A percentile compares a stretch with the other conserved stretches of the same genome.
These are phyloP conservation scores for Anoplius nigerrimus DNA, from an alignment of 2,888 invertebrate genomes.

Conservation along the genomic window DNA sequence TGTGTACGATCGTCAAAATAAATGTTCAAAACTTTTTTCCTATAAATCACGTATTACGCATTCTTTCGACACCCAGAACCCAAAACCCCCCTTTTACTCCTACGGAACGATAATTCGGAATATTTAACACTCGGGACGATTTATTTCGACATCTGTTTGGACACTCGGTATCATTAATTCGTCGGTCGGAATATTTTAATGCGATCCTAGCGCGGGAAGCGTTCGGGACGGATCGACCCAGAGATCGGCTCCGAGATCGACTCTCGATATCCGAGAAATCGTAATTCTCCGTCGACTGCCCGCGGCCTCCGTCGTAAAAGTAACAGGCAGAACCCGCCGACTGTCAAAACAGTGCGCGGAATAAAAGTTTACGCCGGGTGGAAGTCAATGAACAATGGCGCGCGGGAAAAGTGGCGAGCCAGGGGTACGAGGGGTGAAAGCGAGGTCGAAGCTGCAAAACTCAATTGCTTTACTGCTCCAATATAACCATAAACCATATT, in stretches of 20 bases:
- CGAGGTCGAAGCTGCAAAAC: constrained; percentile 33
- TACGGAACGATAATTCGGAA: not conserved
- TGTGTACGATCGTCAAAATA: constrained; percentile 54
- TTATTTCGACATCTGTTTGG: too few relatives aligned
- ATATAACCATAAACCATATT: constrained; percentile 65
- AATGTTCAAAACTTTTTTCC: constrained; percentile 60
- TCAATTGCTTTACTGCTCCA: constrained; percentile 63
- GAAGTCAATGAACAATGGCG: constrained; percentile 47
- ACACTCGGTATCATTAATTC: not conserved
- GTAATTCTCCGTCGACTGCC: too few relatives aligned
- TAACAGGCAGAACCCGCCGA: constrained; percentile 70
- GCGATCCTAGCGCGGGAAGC: not conserved
- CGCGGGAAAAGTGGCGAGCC: not conserved
- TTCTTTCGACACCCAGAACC: not conserved
- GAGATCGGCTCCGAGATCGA: too few relatives aligned
- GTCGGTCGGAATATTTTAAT: not conserved
- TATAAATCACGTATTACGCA: constrained; percentile 27
- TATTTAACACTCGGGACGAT: not conserved
- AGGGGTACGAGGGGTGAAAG: not conserved
- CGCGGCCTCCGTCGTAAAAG: constrained; percentile 55
- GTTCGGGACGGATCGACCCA: too few relatives aligned
- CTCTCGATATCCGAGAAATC: too few relatives aligned
- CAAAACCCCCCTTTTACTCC: not conserved
- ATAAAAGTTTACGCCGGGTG: constrained; percentile 49
- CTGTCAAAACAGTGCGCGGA: constrained; percentile 68